Percentiles rank a stretch among this genome's conserved stretches.
phyloP scores from a whole-genome alignment of 2,113 vertebrate species.

The Sisor rabdophorus region DNA sequence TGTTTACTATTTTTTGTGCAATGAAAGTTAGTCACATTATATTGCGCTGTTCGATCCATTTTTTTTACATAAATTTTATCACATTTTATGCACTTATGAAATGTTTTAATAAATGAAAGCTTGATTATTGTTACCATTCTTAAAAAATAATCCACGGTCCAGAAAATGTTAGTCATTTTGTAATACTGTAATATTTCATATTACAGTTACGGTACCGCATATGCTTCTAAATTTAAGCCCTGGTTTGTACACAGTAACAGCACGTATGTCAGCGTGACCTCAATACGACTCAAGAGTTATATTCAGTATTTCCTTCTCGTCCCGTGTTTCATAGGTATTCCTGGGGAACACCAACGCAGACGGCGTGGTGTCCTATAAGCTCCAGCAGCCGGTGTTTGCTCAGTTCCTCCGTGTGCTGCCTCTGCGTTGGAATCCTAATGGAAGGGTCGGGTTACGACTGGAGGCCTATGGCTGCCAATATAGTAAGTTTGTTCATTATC shows the following conservation, averaged over 20 bases:
- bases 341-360: slow-evolving; percentile 82
- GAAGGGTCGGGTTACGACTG: slow-evolving; percentile 80
- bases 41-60: too few species aligned
- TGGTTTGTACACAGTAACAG: background rate
- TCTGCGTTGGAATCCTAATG: slow-evolving; percentile 78
- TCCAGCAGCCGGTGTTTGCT: slow-evolving; percentile 78
- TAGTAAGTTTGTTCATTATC: slow-evolving; percentile 66
- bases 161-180: too few species aligned
- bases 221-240: background rate
- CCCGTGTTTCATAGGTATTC: slow-evolving; percentile 65
- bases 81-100: too few species aligned
- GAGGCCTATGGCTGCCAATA: slow-evolving; percentile 81
- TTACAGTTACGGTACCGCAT: too few species aligned
- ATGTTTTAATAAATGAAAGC: too few species aligned
- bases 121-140: too few species aligned
- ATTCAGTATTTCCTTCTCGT: background rate
- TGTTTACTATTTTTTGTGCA: too few species aligned
- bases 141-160: too few species aligned
- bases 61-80: too few species aligned
- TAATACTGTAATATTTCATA: too few species aligned
- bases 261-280: background rate
- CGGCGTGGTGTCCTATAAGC: slow-evolving; percentile 76
- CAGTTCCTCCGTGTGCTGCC: slow-evolving; percentile 78
- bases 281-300: background rate
- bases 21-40: too few species aligned